Evolutionary conservation across 2,888 invertebrate genomes (phyloP).

Genomic region (Epistrophe eligans): DNA sequence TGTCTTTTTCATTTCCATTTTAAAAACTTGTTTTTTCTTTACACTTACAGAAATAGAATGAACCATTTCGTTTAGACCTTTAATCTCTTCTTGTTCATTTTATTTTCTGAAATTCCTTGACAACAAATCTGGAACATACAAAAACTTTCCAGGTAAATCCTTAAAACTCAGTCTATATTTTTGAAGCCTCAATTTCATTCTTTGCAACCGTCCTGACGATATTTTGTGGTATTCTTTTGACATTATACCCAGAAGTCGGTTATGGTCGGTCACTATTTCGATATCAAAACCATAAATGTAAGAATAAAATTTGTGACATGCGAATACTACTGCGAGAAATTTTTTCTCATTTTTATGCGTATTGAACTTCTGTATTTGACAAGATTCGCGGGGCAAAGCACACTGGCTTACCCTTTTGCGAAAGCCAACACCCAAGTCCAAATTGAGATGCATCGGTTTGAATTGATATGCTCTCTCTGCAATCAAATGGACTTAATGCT

Average conservation of each 20-base stretch:
- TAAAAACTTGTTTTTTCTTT: not conserved
- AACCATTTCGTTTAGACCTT: not conserved
- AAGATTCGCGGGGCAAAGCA: slow-evolving; percentile 77
- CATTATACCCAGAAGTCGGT: not conserved
- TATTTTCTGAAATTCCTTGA: not conserved
- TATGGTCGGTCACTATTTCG: slow-evolving; percentile 6
- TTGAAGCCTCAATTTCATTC: slow-evolving; percentile 1
- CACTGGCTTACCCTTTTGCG: slow-evolving; percentile 52
- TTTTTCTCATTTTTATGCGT: slow-evolving; percentile 74
- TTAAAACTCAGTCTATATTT: not conserved
- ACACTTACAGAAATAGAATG: not conserved
- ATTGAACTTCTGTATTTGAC: slow-evolving; percentile 76
- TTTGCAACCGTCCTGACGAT: not conserved
- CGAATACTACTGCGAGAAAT: slow-evolving; percentile 54
- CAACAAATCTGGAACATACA: not conserved
- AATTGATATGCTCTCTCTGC: slow-evolving; percentile 12
- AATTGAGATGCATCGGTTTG: slow-evolving; percentile 13
- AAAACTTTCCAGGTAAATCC: not conserved
- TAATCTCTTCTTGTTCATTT: not conserved
- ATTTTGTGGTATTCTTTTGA: too few relatives aligned
- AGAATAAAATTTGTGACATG: slow-evolving; percentile 32
- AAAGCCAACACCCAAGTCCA: slow-evolving; percentile 7
- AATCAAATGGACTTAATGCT: slow-evolving; percentile 55
- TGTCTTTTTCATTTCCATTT: not conserved
- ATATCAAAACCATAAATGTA: slow-evolving; percentile 28